Evolutionary conservation across 92 coral and sea anemone species (phyloP).

Genomic region (Palythoa heliodiscus): DNA sequence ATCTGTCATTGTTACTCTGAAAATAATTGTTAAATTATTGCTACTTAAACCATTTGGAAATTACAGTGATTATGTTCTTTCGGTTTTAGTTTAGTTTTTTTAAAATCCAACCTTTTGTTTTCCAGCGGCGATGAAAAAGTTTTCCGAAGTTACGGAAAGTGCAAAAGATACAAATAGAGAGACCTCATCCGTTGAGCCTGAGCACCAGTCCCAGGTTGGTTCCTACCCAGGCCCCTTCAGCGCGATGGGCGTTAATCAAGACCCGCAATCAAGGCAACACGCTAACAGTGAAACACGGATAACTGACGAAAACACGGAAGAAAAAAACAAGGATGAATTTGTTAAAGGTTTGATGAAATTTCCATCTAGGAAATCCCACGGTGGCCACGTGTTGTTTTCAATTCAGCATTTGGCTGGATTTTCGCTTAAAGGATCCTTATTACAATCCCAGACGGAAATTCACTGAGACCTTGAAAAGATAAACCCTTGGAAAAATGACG

Average conservation of each 20-base stretch:
- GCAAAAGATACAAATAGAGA: slow-evolving; percentile 39
- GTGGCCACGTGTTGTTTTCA: too few species aligned
- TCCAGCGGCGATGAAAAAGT: slow-evolving; percentile 68
- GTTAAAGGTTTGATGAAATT: neutral
- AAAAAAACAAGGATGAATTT: neutral
- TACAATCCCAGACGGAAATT: neutral
- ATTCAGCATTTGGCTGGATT: too few species aligned
- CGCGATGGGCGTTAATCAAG: neutral
- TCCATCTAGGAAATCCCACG: too few species aligned
- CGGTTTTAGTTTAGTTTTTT: neutral
- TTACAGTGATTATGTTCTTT: neutral
- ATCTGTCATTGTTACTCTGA: too few species aligned
- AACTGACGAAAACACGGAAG: neutral
- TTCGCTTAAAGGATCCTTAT: neutral
- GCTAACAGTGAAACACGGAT: neutral
- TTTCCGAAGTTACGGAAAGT: slow-evolving; percentile 49
- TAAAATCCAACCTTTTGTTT: neutral
- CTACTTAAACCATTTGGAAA: too few species aligned
- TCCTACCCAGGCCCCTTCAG: neutral
- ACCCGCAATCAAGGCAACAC: neutral
- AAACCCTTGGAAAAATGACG: too few species aligned
- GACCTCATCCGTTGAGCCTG: neutral
- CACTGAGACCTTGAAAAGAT: too few species aligned
- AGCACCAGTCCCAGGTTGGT: neutral
- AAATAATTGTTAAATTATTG: too few species aligned